Percentiles rank a stretch among this genome's conserved stretches.
Conservation (phyloP, 2,113 vertebrate species). For the Xyliphius kryptos region DNA sequence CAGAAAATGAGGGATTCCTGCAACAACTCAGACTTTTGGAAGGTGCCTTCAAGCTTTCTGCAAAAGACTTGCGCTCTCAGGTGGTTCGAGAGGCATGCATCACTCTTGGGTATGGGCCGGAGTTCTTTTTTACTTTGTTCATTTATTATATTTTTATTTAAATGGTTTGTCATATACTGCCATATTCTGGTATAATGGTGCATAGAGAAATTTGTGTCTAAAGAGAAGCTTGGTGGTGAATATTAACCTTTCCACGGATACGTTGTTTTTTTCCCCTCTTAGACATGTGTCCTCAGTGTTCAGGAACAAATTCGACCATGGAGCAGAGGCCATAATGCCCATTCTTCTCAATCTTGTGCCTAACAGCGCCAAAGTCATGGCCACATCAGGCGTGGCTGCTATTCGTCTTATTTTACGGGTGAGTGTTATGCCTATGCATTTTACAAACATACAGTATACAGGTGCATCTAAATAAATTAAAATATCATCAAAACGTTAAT, state of each 20-base stretch:
- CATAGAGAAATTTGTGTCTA: too few relatives aligned
- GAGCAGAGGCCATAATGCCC: conserved; percentile 95
- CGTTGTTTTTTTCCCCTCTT: too few relatives aligned
- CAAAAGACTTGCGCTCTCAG: conserved; percentile 93
- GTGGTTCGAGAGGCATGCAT: conserved; percentile 96
- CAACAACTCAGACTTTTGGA: conserved; percentile 92
- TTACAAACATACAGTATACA: too few relatives aligned
- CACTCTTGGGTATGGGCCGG: conserved; percentile 94
- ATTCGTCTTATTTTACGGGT: conserved; percentile 95
- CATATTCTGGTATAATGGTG: too few relatives aligned
- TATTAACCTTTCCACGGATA: too few relatives aligned
- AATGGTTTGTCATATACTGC: too few relatives aligned
- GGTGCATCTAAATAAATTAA: too few relatives aligned
- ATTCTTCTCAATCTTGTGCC: conserved; percentile 96
- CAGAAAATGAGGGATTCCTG: conserved; percentile 85
- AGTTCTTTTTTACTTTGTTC: too few relatives aligned
- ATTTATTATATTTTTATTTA: too few relatives aligned
- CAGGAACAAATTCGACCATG: conserved; percentile 95
- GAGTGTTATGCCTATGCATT: too few relatives aligned
- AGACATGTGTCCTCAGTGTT: conserved; percentile 84
- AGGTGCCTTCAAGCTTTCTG: conserved; percentile 86
- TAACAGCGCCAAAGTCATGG: conserved; percentile 98
- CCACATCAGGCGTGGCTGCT: conserved; percentile 88
- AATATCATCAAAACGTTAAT: too few relatives aligned
- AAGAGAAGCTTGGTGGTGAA: too few relatives aligned